phyloP scores from a whole-genome alignment of 2,888 invertebrate genomes.

The Salticus scenicus region DNA sequence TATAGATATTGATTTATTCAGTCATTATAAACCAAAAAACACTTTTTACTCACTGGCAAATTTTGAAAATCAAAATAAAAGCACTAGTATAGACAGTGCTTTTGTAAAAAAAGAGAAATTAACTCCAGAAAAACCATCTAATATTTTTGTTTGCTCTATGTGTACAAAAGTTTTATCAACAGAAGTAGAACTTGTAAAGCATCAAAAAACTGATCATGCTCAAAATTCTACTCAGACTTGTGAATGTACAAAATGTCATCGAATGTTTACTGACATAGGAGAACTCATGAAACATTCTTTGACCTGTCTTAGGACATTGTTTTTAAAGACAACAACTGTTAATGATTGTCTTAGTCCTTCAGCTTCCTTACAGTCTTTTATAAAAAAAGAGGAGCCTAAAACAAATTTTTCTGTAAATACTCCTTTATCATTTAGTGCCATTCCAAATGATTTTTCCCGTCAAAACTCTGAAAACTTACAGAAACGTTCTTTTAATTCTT shows the following conservation, averaged over 20 bases:
- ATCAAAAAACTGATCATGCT: constrained; percentile 25
- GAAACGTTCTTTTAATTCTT: background rate
- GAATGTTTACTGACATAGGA: constrained; percentile 25
- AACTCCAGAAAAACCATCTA: background rate
- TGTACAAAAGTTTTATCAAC: background rate
- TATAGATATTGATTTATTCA: background rate
- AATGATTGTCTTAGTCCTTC: constrained; percentile 8
- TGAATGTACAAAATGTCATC: constrained; percentile 27
- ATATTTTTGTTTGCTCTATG: background rate
- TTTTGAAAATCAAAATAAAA: background rate
- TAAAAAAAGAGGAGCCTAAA: constrained; percentile 17
- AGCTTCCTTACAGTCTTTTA: constrained; percentile 39
- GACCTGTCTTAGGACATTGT: constrained; percentile 24
- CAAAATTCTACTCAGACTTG: constrained; percentile 11
- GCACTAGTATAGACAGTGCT: background rate
- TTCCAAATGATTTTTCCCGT: background rate
- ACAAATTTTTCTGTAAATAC: background rate
- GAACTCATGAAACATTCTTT: constrained; percentile 47
- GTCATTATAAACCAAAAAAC: background rate
- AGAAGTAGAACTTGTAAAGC: constrained; percentile 3
- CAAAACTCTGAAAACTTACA: background rate
- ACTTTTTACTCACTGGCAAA: background rate
- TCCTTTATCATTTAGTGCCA: background rate
- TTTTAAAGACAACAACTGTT: constrained; percentile 1
- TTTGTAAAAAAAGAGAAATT: background rate